Evolutionary conservation across 2,113 vertebrate species (phyloP).

Genomic region (Tachysurus vachellii): DNA sequence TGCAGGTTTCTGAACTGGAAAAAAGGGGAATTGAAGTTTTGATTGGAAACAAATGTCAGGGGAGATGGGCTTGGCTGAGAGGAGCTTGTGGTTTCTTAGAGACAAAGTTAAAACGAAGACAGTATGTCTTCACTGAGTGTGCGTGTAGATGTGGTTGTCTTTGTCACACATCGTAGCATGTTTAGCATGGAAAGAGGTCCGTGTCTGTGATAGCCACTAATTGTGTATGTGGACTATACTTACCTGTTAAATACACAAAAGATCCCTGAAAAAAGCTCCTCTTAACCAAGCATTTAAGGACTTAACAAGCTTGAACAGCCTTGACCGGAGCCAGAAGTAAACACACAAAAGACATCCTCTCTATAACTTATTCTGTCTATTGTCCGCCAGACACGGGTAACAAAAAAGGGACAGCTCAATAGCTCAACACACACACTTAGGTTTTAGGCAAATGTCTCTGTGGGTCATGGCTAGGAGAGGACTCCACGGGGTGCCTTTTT

Average conservation of each 20-base stretch:
- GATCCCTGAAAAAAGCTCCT: slow-evolving; percentile 10
- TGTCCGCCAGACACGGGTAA: background rate
- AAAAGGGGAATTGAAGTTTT: slow-evolving; percentile 63
- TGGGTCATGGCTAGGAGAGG: slow-evolving; percentile 60
- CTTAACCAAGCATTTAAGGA: slow-evolving; percentile 20
- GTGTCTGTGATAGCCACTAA: background rate
- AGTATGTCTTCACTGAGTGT: slow-evolving; percentile 19
- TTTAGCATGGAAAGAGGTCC: slow-evolving; percentile 2
- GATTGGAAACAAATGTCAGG: slow-evolving; percentile 79
- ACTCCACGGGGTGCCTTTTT: slow-evolving; percentile 64
- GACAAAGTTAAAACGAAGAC: slow-evolving; percentile 40
- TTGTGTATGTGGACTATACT: background rate
- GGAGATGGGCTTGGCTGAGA: slow-evolving; percentile 61
- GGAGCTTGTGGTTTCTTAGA: slow-evolving; percentile 44
- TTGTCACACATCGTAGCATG: slow-evolving; percentile 21
- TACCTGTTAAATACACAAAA: slow-evolving; percentile 23
- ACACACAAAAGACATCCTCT: background rate
- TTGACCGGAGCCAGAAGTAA: slow-evolving; percentile 14
- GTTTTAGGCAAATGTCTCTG: slow-evolving; percentile 59
- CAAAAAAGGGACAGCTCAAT: slow-evolving; percentile 6
- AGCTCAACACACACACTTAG: background rate
- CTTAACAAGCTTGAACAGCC: slow-evolving; percentile 4
- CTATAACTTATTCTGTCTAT: background rate
- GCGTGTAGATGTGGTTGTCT: slow-evolving; percentile 7
- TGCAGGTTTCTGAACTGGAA: slow-evolving; percentile 69